Percentiles rank a stretch among this genome's conserved stretches.
These are phyloP conservation scores for Vimba vimba DNA, from an alignment of 2,113 vertebrate genomes.

Conservation along the genomic window DNA sequence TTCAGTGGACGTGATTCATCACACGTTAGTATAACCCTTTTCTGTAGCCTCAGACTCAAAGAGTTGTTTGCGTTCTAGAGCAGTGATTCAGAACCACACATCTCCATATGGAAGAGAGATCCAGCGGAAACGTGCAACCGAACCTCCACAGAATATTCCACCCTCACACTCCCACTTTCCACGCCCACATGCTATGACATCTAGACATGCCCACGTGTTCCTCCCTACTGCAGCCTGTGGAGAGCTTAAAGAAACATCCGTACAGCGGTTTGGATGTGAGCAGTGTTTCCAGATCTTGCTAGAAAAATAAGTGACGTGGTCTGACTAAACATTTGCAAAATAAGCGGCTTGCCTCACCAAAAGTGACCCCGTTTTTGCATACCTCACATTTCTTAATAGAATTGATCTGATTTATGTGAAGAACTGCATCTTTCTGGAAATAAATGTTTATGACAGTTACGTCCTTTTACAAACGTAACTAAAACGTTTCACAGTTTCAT, in stretches of 20 bases:
- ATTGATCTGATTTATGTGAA: not conserved
- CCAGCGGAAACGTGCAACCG: slow-evolving; percentile 40
- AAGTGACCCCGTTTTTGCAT: not conserved
- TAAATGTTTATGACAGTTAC: not conserved
- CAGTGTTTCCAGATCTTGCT: not conserved
- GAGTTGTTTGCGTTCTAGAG: slow-evolving; percentile 6
- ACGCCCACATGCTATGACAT: slow-evolving; percentile 49
- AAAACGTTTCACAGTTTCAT: too few species aligned
- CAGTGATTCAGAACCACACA: slow-evolving; percentile 43
- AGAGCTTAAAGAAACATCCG: slow-evolving; percentile 16
- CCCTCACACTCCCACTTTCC: slow-evolving; percentile 33
- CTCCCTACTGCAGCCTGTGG: slow-evolving; percentile 13
- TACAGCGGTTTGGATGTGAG: not conserved
- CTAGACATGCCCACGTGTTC: slow-evolving; percentile 6
- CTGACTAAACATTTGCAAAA: not conserved
- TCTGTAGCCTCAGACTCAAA: not conserved
- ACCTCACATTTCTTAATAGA: not conserved
- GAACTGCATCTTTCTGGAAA: not conserved
- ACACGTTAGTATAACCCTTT: not conserved
- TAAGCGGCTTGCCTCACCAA: not conserved
- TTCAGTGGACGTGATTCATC: not conserved
- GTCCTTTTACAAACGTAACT: too few species aligned
- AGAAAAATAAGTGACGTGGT: not conserved
- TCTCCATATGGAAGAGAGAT: slow-evolving; percentile 44
- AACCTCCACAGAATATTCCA: slow-evolving; percentile 14